Base-by-base conservation (phyloP, 2,113 vertebrate species). In the Elephas maximus region DNA sequence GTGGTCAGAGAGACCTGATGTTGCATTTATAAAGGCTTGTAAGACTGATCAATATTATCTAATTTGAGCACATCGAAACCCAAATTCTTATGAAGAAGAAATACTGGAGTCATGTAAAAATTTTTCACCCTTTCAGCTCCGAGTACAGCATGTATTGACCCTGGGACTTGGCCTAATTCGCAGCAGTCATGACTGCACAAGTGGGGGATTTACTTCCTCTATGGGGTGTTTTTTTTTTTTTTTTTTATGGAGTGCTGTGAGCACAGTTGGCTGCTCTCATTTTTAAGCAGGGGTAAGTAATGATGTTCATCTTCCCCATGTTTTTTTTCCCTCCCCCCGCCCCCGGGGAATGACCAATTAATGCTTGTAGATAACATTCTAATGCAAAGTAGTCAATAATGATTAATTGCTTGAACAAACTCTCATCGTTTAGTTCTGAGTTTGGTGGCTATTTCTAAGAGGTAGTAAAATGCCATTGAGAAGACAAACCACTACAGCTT, bases 291-390 rank as follows among this genome's bases (percentile, higher is more conserved):
- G 2, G 37, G 51, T 12, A 53, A 9, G 21, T 48, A 57, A 91
- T 76, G 65, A 15, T 15, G 76, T 63, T 91, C 41, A 2, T 45
- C 14, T 86, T 71, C 48, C 71, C 60, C 37, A 83, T 92, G 26
- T 80, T 96, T 57, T 57, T 83, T 96, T 37, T 37, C 37, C 37
- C 37, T 37, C 37, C 37, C 37, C 37, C 37, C 37, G 37, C 37
- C 37, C 37, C 80, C 84, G 65, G 48, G 33, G 14, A 91, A 78
- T 85, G 77, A 92, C 44, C 96, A 92, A 93, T 41, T 87, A 92
- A 92, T 67, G 67, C 41, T 44, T 69, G 44, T 10, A 87, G 41
- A 76, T 57, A 17, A 41, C 33, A 92, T 84, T 96, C 57, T 87
- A 87, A 80, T 90, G 88, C 41, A 96, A 83, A 67, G 77, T 76